Conservation (phyloP, 2,888 invertebrate species). For the Ennomos fuscantarius region DNA sequence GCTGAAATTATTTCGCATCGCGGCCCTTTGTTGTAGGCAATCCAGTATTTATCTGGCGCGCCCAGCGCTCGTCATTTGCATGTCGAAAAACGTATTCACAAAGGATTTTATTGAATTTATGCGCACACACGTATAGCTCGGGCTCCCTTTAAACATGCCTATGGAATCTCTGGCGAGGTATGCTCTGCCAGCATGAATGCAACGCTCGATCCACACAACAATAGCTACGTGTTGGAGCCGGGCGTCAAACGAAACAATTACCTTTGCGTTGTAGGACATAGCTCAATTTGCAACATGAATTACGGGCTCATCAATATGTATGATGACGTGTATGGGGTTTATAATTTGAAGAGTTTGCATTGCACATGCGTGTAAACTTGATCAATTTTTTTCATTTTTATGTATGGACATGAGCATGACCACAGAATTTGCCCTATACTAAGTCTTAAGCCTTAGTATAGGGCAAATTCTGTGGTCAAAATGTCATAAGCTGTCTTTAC, state of each 20-base stretch:
- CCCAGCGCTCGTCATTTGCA: conserved; percentile 55
- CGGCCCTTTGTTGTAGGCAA: conserved; percentile 32
- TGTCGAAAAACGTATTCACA: conserved; percentile 57
- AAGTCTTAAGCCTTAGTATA: too few species aligned
- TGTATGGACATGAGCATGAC: too few species aligned
- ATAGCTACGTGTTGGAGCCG: conserved; percentile 9
- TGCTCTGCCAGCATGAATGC: conserved; percentile 40
- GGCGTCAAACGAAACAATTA: conserved; percentile 31
- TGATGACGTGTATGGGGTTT: conserved; percentile 25
- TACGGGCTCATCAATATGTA: conserved; percentile 37
- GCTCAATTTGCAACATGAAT: conserved; percentile 36
- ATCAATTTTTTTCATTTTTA: too few species aligned
- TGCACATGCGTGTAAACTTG: conserved; percentile 2
- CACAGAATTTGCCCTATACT: too few species aligned
- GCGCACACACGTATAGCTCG: conserved; percentile 61
- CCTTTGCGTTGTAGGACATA: conserved; percentile 23
- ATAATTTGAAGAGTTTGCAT: conserved; percentile 25
- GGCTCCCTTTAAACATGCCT: conserved; percentile 40
- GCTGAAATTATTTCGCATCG: conserved; percentile 20
- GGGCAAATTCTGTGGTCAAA: too few species aligned
- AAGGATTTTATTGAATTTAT: conserved; percentile 70
- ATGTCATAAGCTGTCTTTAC: conserved; percentile 8
- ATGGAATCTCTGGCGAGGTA: conserved; percentile 54
- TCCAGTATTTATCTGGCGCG: conserved; percentile 49
- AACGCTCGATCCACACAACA: conserved; percentile 33